Conservation (phyloP, 2,888 invertebrate genomes). For the Ctenicera cuprea region DNA sequence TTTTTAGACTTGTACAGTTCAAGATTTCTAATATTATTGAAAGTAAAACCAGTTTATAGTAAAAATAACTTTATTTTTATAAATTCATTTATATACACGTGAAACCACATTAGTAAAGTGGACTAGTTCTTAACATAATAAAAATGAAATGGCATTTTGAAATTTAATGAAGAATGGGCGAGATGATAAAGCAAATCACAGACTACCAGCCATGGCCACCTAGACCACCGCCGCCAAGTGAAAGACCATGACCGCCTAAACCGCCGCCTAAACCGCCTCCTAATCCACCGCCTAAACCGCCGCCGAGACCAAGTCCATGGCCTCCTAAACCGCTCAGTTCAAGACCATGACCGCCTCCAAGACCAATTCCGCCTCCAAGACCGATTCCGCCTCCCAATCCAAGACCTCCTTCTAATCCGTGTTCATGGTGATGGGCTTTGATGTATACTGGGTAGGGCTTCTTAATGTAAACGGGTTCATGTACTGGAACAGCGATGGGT, state of each 20-base stretch:
- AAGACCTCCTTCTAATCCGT: constrained; percentile 55
- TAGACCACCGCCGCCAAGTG: constrained; percentile 37
- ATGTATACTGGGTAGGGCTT: constrained; percentile 72
- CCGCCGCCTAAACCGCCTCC: constrained; percentile 50
- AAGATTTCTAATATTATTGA: background rate
- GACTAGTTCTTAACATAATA: constrained; percentile 44
- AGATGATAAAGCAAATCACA: constrained; percentile 46
- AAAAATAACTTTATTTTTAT: constrained; percentile 47
- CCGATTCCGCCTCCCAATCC: constrained; percentile 55
- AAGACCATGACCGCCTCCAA: constrained; percentile 51
- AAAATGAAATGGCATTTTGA: constrained; percentile 43
- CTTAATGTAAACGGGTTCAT: constrained; percentile 74
- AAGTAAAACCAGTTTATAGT: constrained; percentile 14
- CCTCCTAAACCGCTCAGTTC: constrained; percentile 51
- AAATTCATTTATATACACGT: constrained; percentile 44
- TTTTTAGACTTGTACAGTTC: background rate
- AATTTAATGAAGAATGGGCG: constrained; percentile 30
- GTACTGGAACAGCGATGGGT: constrained; percentile 74
- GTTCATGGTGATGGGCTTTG: constrained; percentile 61
- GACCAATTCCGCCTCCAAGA: constrained; percentile 54
- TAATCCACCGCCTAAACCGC: constrained; percentile 52
- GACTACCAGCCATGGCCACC: constrained; percentile 51
- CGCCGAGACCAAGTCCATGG: constrained; percentile 46
- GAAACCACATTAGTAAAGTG: constrained; percentile 34
- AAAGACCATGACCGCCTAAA: constrained; percentile 39